phyloP scores from a whole-genome alignment of 2,888 invertebrate genomes.

The Pachliopta kotzebuea region DNA sequence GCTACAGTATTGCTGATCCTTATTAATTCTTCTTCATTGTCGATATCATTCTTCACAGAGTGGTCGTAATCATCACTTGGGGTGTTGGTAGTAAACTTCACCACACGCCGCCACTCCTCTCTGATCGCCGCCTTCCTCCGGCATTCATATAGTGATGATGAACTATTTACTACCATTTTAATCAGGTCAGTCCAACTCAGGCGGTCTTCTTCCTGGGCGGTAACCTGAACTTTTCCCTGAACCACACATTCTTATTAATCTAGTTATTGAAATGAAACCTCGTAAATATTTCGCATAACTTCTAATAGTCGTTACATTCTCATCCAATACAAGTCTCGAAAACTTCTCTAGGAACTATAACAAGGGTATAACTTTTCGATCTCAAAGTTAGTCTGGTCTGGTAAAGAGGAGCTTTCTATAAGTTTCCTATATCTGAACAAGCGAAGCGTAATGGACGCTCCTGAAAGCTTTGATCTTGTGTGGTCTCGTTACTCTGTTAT shows the following conservation, averaged over 20 bases:
- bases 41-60: too few species aligned
- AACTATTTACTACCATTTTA: too few species aligned
- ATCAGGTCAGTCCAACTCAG: too few species aligned
- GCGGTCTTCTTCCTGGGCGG: too few species aligned
- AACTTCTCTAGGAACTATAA: not conserved
- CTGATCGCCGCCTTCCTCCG: too few species aligned
- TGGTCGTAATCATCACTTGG: too few species aligned
- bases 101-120: too few species aligned
- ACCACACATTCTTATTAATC: not conserved
- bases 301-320: not conserved
- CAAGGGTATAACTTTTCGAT: slow-evolving; percentile 19
- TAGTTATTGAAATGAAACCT: not conserved
- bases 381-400: slow-evolving; percentile 5
- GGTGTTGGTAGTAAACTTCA: too few species aligned
- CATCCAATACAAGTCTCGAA: not conserved
- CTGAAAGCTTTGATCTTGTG: slow-evolving; percentile 26
- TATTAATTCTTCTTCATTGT: too few species aligned
- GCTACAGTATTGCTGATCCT: not conserved
- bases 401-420: slow-evolving; percentile 15
- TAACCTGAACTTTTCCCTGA: too few species aligned
- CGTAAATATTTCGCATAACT: not conserved
- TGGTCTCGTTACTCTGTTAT: slow-evolving; percentile 26
- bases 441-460: slow-evolving; percentile 19
- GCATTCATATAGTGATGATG: too few species aligned
- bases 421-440: slow-evolving; percentile 16